Percentiles rank a stretch among this genome's conserved stretches.
Conservation (phyloP, 2,888 invertebrate species). For the Marasmarcha lunaedactyla region DNA sequence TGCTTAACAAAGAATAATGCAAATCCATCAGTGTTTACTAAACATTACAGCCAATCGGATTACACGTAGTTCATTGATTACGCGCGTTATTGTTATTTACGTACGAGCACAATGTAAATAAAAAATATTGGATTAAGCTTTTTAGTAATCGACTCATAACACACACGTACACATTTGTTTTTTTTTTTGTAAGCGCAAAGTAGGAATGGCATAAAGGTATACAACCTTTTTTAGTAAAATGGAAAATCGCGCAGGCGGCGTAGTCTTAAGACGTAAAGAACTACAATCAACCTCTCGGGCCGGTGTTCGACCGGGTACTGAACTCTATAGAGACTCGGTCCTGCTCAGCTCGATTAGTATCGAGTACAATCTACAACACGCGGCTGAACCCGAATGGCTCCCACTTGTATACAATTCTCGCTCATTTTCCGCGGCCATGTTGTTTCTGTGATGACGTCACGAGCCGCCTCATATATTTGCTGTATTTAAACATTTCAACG, state of each 20-base stretch:
- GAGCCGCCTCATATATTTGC: constrained; percentile 10
- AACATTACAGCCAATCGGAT: not conserved
- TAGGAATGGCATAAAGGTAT: constrained; percentile 13
- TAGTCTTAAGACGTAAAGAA: constrained; percentile 27
- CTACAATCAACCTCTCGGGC: constrained; percentile 54
- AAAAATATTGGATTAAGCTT: constrained; percentile 17
- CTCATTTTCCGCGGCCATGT: constrained; percentile 51
- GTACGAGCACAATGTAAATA: not conserved
- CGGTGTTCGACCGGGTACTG: constrained; percentile 69
- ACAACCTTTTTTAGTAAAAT: constrained; percentile 45
- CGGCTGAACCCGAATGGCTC: constrained; percentile 31
- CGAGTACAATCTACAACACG: not conserved
- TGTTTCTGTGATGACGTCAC: constrained; percentile 51
- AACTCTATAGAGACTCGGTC: constrained; percentile 31
- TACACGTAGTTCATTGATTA: constrained; percentile 5
- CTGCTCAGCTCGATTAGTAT: constrained; percentile 10
- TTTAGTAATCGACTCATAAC: not conserved
- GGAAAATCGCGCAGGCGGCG: constrained; percentile 59
- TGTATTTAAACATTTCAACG: no score
- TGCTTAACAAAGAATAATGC: not conserved
- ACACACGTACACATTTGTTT: no score
- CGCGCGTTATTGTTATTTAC: constrained; percentile 15
- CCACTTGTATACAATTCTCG: constrained; percentile 28
- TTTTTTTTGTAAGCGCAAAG: no score
- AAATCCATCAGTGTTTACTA: not conserved